Percentiles rank a stretch among this genome's conserved stretches.
Conservation (phyloP, 2,797 vertebrate species). For the Chelon labrosus region DNA sequence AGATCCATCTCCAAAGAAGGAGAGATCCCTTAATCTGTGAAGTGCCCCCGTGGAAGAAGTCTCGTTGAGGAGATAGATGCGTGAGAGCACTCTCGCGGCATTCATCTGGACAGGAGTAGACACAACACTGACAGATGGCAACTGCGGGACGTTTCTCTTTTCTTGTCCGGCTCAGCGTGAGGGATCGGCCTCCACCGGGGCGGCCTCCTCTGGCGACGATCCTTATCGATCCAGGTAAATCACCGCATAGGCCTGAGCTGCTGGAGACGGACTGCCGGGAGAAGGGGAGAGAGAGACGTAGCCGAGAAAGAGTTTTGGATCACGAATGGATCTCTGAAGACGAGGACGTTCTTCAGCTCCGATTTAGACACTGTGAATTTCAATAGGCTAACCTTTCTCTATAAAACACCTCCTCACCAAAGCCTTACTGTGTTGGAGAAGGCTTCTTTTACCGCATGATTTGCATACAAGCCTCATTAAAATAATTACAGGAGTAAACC, state of each 20-base stretch:
- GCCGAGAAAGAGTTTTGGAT: conserved; percentile 20
- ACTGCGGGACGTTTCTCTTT: not conserved
- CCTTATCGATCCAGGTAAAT: conserved; percentile 32
- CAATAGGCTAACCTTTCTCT: not conserved
- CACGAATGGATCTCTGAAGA: conserved; percentile 27
- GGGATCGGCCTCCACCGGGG: not conserved
- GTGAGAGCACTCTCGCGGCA: conserved; percentile 18
- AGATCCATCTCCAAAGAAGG: not conserved
- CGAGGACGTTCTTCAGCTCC: conserved; percentile 21
- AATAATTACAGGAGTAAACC: not conserved
- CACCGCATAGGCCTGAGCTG: not conserved
- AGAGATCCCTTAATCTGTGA: not conserved
- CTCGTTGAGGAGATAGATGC: conserved; percentile 17
- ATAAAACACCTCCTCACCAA: not conserved
- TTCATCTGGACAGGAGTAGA: conserved; percentile 22
- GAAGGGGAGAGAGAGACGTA: not conserved
- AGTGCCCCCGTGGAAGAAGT: conserved; percentile 2
- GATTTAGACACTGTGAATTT: conserved; percentile 41
- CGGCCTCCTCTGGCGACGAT: not conserved
- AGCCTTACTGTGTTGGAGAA: no score
- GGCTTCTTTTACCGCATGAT: no score
- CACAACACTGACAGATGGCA: conserved; percentile 33
- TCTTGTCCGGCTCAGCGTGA: conserved; percentile 6
- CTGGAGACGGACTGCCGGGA: conserved; percentile 6
- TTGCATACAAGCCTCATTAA: no score